Conservation (phyloP, 2,113 vertebrate species). For the Dolichotis patagonum region DNA sequence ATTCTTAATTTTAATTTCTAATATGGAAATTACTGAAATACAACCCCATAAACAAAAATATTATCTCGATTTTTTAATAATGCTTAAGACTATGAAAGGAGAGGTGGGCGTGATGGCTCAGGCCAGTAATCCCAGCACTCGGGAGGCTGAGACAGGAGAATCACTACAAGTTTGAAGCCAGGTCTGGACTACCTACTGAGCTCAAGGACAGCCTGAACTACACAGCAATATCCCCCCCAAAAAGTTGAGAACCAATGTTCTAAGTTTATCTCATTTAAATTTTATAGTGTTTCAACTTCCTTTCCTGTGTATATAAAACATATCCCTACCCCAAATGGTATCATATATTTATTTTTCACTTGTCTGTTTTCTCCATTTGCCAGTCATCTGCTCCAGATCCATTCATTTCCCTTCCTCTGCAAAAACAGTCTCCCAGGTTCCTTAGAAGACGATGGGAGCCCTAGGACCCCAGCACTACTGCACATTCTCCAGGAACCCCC, state of each 20-base stretch:
- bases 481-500: neutral
- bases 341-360: neutral
- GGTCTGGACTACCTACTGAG: too few relatives aligned
- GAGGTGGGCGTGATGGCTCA: neutral
- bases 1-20: constrained; percentile 18
- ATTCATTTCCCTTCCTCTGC: neutral
- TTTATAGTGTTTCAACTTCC: neutral
- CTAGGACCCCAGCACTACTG: fast-evolving
- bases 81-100: neutral
- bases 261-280: neutral
- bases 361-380: neutral
- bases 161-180: too few relatives aligned
- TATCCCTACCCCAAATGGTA: neutral
- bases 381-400: neutral
- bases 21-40: neutral
- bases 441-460: neutral
- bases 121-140: neutral
- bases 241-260: neutral
- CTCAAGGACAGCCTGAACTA: neutral
- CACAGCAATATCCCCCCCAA: neutral
- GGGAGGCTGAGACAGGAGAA: neutral
- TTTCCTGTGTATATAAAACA: neutral
- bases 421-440: neutral
- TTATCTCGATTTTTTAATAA: neutral
- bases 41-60: neutral